A percentile compares a stretch with the other conserved stretches of the same genome.
Conservation (phyloP, 2,113 vertebrate genomes). For the Halichoeres trimaculatus region DNA sequence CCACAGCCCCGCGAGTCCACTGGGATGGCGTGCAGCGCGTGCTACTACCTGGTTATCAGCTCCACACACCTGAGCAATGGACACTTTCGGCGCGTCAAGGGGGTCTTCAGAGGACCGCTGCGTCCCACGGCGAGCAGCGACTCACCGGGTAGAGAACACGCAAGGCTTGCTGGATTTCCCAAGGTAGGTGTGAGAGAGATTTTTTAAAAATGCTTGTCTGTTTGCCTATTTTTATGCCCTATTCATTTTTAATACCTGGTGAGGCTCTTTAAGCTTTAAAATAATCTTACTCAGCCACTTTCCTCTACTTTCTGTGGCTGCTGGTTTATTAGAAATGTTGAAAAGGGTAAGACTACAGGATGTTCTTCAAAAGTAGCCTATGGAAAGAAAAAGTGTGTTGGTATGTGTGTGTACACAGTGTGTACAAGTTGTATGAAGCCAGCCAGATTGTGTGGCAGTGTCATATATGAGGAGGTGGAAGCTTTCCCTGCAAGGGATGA, state of each 20-base stretch:
- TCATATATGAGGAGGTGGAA: background rate
- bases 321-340: background rate
- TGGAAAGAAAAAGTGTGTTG: background rate
- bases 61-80: slow-evolving; percentile 98
- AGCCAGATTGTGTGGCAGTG: background rate
- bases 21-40: slow-evolving; percentile 95
- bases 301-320: background rate
- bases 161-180: background rate
- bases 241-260: background rate
- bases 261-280: background rate
- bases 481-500: background rate
- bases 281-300: background rate
- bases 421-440: background rate
- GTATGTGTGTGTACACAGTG: background rate
- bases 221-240: background rate
- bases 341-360: background rate
- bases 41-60: slow-evolving; percentile 98
- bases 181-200: background rate
- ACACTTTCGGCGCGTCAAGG: slow-evolving; percentile 97
- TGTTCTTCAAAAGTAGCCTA: background rate
- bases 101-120: slow-evolving; percentile 97
- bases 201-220: background rate
- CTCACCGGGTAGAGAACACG: slow-evolving; percentile 87
- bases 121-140: slow-evolving; percentile 87
- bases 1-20: slow-evolving; percentile 59